Evolutionary conservation across 2,888 invertebrate species (phyloP).

Genomic region (Hyles lineata): DNA sequence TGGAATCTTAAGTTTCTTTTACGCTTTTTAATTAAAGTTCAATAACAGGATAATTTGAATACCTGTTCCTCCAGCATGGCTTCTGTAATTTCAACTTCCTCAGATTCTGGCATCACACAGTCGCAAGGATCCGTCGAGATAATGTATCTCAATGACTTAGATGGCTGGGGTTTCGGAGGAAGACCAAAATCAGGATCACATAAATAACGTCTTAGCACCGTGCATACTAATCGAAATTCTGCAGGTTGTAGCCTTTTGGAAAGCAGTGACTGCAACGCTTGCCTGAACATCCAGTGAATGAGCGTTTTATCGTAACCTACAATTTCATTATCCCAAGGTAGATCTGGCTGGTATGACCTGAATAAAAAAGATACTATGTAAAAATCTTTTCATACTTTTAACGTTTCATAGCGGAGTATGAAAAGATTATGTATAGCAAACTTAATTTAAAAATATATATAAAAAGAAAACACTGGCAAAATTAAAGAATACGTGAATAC

Average conservation of each 20-base stretch:
- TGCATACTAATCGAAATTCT: constrained; percentile 56
- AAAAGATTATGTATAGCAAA: no score
- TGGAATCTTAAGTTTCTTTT: no score
- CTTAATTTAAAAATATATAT: no score
- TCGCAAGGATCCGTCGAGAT: constrained; percentile 65
- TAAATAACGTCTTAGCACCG: constrained; percentile 61
- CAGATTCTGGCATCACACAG: constrained; percentile 62
- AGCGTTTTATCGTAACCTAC: constrained; percentile 62
- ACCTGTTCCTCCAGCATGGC: constrained; percentile 56
- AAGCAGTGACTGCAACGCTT: constrained; percentile 65
- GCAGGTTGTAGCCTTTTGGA: constrained; percentile 48
- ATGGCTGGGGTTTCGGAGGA: constrained; percentile 56
- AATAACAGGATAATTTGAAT: background rate
- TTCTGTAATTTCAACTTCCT: constrained; percentile 54
- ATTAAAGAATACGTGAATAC: no score
- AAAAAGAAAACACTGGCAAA: no score
- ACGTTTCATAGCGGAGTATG: no score
- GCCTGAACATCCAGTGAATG: constrained; percentile 77
- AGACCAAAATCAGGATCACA: constrained; percentile 75
- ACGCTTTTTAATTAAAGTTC: no score
- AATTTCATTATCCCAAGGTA: constrained; percentile 62
- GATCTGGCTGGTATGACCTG: constrained; percentile 74
- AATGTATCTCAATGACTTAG: constrained; percentile 54
- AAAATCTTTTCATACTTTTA: no score
- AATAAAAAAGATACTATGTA: background rate